Conservation (phyloP, 2,113 vertebrate species). For the Kobus ellipsiprymnus region DNA sequence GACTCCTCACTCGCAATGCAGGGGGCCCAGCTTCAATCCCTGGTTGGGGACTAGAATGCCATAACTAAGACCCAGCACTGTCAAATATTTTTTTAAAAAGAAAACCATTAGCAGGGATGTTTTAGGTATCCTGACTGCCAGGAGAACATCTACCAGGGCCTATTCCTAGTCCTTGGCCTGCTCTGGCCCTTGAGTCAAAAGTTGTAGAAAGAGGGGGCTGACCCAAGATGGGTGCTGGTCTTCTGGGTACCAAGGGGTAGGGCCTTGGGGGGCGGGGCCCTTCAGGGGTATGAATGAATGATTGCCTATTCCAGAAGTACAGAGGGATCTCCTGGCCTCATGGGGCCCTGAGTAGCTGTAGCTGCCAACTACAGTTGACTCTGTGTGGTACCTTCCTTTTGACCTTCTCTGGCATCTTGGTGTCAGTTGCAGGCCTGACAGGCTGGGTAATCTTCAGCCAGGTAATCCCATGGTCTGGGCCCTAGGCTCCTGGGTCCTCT, state of each 20-base stretch:
- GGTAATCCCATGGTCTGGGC: conserved; percentile 46
- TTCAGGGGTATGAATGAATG: neutral
- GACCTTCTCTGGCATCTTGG: neutral
- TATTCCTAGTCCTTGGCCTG: neutral
- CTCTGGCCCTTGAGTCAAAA: neutral
- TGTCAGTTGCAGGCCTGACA: neutral
- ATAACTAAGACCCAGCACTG: neutral
- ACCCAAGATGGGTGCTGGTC: neutral
- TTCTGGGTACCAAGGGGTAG: neutral
- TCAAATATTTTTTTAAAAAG: neutral
- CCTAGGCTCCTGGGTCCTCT: neutral
- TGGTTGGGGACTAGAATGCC: neutral
- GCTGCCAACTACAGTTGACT: too few relatives aligned
- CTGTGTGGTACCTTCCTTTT: conserved; percentile 38
- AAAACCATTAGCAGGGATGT: neutral
- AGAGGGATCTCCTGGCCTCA: neutral
- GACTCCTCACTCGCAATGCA: neutral
- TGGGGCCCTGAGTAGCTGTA: neutral
- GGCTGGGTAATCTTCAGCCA: neutral
- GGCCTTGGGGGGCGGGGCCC: too few relatives aligned
- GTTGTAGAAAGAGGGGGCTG: neutral
- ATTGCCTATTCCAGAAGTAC: neutral
- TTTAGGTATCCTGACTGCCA: neutral
- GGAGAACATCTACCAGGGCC: neutral
- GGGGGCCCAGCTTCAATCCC: neutral